Evolutionary conservation across 2,888 invertebrate genomes (phyloP), one percentile per base, ranked within the genome.

Genomic region (Macrostomum cliftonense): DNA sequence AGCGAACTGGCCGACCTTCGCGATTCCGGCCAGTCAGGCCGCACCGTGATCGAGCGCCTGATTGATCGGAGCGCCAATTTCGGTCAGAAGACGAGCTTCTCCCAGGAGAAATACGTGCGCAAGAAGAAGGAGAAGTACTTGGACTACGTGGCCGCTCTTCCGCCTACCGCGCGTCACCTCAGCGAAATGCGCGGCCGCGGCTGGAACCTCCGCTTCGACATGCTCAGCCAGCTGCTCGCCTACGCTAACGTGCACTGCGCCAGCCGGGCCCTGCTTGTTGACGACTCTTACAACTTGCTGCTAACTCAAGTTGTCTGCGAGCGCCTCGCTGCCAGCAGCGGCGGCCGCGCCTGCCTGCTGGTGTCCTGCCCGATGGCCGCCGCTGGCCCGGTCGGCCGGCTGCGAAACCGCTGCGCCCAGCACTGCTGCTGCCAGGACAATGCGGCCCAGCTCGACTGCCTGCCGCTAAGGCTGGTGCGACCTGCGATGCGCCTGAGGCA

Each of bases 11-110:
- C 28, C 28, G 28, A 28, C 28, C 28, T 28, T 28, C 28, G 28
- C 28, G 28, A 28, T 9, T 28, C 28, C 5, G 28, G 28, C 28
- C 28, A 28, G 28, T 28, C 28, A 9, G 28, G 28, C 28, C 28
- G 28, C 5, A 7, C 28, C 28, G 28, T 93, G 56, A 80, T 93
- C 5, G 82, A 78, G 54, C 81, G 82, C 48, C 74, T 95, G 13
- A 82, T 93, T 45, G 82, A 81, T 53, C 89, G 89, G 65, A 93
- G 89, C 14, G 81, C 79, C 56, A 87, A 89, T 1, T 95, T 93
- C 68, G 77, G 77, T 28, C 59, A 78, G 49, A 91, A 91, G 74
- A 93, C 89, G 0, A 85, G 83, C 61, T 93, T 80, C 68, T 68
- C 75, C 0, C 73, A 93, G 68, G 84, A 85, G 58, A 93, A 93